Base-by-base conservation (phyloP, 2,113 vertebrate genomes). In the Oreocharis arfaki region DNA sequence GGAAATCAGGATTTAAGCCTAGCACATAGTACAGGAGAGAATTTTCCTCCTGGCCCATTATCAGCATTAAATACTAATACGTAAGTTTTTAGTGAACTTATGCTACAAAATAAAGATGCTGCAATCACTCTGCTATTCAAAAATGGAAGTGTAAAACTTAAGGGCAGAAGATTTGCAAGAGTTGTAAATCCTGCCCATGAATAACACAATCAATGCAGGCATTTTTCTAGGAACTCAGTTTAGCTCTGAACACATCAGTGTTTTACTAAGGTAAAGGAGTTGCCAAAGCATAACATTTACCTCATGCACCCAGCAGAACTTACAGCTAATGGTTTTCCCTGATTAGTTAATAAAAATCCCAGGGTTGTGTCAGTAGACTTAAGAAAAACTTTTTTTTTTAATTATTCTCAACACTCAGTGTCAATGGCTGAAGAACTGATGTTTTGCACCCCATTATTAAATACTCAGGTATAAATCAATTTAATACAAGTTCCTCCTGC, bases 381-480 rank as follows among this genome's bases (percentile, higher is more conserved):
- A 59, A 50, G 19, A 55, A n/a, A n/a, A n/a, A n/a, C n/a, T n/a
- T n/a, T n/a, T n/a, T n/a, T n/a, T n/a, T n/a, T n/a, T n/a, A n/a
- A n/a, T n/a, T n/a, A n/a, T n/a, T 12, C 27, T 42, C 20, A 69
- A 55, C 19, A 65, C 0, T 0, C 11, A 33, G 27, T 1, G 1
- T 37, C 61, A 49, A 10, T 3, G 35, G n/a, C 16, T 11, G 26
- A 82, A 64, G 28, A 60, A n/a, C 20, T 37, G 26, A 44, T 35
- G 35, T 17, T 83, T 47, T 88, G 63, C 30, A 92, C 46, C 26
- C 49, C 7, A 6, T 33, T 67, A 76, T 44, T 83, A 80, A 64
- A 82, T 16, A 77, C 8, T 74, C 47, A 60, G 13, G 35, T 44
- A 65, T 7, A 9, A 27, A 81, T 27, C 11, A 83, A 61, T 9